Evolutionary conservation across 2,797 vertebrate genomes (phyloP), one percentile per base, ranked within the genome.

Genomic region (Sebastes iracundus): DNA sequence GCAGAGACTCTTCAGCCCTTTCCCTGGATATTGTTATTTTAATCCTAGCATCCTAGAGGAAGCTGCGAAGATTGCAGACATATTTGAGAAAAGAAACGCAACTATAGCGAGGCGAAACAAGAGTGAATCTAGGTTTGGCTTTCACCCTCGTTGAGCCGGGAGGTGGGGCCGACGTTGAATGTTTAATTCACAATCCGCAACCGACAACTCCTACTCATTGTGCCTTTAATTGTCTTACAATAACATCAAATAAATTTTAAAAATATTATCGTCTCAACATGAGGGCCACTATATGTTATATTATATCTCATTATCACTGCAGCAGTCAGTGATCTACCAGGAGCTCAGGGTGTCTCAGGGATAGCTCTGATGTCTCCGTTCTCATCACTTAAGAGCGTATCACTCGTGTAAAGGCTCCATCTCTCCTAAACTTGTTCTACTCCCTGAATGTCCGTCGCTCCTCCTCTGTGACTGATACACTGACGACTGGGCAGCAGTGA

Each of bases 391-490:
- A 20, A 55, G 42, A 67, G 28, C 0, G 1, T 22, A 53, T 59
- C 46, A 23, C 33, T 61, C 33, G 33, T 35, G 14, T n/a, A 9
- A 76, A 65, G 55, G 9, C 2, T 79, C 12, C 0, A 12, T 42
- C 56, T 32, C 38, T 62, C 6, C 22, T 11, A 62, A 81, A 59
- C 70, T 49, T 59, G 38, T 77, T 52, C 27, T 84, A 3, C 10
- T 73, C 64, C 56, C 6, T 59, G 25, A 76, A 56, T 56, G 62
- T 1, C 1, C 16, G 66, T 11, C 61, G 4, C 79, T 56, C 62
- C 80, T 71, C 27, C 35, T 80, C 84, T 65, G 70, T 79, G 71
- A 27, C 66, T 23, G 69, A 52, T 28, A n/a, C 70, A 12, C 61
- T 18, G 58, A 77, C 0, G 49, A 1, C 42, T 5, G 32, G 23